Base-by-base conservation (phyloP, 2,797 vertebrate species). In the Phaenicophaeus curvirostris region DNA sequence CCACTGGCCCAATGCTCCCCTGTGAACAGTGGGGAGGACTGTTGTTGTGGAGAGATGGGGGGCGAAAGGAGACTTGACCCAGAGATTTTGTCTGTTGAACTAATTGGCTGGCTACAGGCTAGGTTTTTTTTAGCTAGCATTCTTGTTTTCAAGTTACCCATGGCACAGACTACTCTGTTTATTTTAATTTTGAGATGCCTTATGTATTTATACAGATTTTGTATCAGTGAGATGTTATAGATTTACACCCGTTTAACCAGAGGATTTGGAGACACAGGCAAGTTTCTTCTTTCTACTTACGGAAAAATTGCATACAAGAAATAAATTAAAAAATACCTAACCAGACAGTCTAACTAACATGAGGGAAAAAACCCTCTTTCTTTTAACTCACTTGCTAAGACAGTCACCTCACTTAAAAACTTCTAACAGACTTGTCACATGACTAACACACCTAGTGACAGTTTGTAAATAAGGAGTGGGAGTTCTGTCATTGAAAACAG, bases 101-200 rank as follows among this genome's bases (percentile, higher is more conserved):
- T n/a, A 48, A 57, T 15, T 46, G 37, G 14, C 71, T 86, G 63
- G 31, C 58, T 86, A 41, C 17, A 46, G 54, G 19, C 35, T 90
- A 0, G 0, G 65, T 55, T 58, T 93, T 72, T 88, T 42, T 44
- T 44, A 16, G 50, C 51, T 55, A 57, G 20, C 58, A 90, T 54
- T 14, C 31, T 30, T 37, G 33, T 48, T 31, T 63, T 90, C 59
- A 55, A 65, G 35, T 53, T n/a, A 48, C 8, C 53, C 42, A 55
- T 62, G 72, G 27, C 30, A 57, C 42, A 88, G 46, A 14, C 62
- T 75, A 53, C 37, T 28, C 25, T 94, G 42, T 87, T 92, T 94
- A 55, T 67, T 92, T 85, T 92, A 68, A 85, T 93, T 85, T 93
- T 68, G 37, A 93, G 50, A 25, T 81, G 10, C 8, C 27, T 92